Conservation (phyloP, 2,797 vertebrate species). For the Melanotaenia nigrans region DNA sequence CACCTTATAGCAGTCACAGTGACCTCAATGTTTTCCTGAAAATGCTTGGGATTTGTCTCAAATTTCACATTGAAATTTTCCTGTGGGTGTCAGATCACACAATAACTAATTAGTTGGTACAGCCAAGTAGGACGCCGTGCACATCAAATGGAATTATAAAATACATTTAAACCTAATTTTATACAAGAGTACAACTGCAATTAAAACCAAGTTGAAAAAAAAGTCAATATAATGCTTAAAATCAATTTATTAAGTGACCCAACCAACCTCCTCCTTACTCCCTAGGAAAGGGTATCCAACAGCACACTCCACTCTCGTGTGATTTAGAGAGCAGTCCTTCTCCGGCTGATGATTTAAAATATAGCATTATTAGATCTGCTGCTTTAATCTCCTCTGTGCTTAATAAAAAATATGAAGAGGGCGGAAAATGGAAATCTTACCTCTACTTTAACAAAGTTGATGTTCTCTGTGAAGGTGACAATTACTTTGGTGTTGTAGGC, state of each 20-base stretch:
- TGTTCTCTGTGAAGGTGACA: constrained; percentile 89
- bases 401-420: neutral
- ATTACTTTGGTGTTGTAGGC: constrained; percentile 94
- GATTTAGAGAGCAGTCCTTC: constrained; percentile 85
- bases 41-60: constrained; percentile 86
- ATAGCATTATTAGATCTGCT: constrained; percentile 2
- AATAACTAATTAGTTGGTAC: neutral
- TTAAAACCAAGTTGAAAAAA: no score
- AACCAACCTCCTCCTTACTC: constrained; percentile 80
- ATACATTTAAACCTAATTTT: no score
- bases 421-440: constrained; percentile 71
- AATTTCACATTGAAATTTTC: constrained; percentile 89
- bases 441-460: constrained; percentile 93
- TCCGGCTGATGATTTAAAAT: constrained; percentile 79
- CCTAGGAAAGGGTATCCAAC: constrained; percentile 95
- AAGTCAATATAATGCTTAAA: neutral
- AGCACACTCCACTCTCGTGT: constrained; percentile 87
- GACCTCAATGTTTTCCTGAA: constrained; percentile 85
- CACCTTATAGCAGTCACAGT: constrained; percentile 89
- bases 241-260: neutral
- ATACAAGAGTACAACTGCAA: no score
- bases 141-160: no score
- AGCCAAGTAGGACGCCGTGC: neutral
- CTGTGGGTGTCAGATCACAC: constrained; percentile 69
- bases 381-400: rapidly evolving